Evolutionary conservation across 2,888 invertebrate genomes (phyloP).

Genomic region (Helicoverpa assulta): DNA sequence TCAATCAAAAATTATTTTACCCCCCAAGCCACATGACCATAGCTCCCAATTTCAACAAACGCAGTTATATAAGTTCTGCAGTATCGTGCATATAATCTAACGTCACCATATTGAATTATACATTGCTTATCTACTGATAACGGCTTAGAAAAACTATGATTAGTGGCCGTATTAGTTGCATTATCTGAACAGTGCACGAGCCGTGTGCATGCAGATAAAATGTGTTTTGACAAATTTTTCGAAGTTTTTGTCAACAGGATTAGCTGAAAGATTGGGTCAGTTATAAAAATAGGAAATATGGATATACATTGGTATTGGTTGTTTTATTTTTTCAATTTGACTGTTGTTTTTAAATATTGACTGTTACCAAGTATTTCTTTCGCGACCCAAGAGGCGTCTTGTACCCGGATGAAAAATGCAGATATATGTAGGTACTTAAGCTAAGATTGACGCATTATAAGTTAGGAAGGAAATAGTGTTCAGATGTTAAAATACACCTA

Average conservation of each 20-base stretch:
- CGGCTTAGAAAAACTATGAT: constrained; percentile 64
- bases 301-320: too few relatives aligned
- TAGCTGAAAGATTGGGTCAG: background rate
- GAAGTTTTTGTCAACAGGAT: constrained; percentile 1
- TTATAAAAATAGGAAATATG: too few relatives aligned
- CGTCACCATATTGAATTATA: constrained; percentile 43
- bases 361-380: too few relatives aligned
- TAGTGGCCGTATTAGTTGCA: constrained; percentile 58
- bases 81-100: constrained; percentile 26
- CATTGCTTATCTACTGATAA: constrained; percentile 55
- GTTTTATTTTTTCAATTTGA: too few relatives aligned
- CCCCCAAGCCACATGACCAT: background rate
- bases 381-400: too few relatives aligned
- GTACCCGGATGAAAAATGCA: too few relatives aligned
- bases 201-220: constrained; percentile 52
- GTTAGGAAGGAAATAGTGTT: too few relatives aligned
- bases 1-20: too few relatives aligned
- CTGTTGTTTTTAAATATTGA: too few relatives aligned
- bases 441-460: too few relatives aligned
- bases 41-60: background rate
- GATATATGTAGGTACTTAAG: too few relatives aligned
- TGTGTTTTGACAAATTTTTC: constrained; percentile 8
- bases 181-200: constrained; percentile 59
- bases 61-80: constrained; percentile 33
- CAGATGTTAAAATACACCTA: too few relatives aligned